Conservation (phyloP, 2,888 invertebrate species). For the Drosophila maculinotata region DNA sequence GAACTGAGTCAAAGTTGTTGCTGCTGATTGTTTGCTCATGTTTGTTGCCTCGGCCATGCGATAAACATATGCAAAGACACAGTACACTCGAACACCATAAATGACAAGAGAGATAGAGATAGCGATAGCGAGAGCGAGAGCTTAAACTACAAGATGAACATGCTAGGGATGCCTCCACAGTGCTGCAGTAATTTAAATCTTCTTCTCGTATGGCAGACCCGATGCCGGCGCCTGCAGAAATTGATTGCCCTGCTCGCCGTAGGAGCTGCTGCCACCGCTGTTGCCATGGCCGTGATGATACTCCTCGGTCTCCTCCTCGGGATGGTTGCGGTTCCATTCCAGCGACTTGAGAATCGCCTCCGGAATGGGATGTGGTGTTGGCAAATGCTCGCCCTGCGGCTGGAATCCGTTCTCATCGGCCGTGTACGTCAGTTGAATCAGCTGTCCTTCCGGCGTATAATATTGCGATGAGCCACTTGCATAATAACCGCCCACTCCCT, state of each 20-base stretch:
- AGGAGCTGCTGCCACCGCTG: conserved; percentile 15
- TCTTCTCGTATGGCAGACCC: conserved; percentile 67
- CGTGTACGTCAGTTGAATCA: conserved; percentile 84
- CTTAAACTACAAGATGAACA: conserved; percentile 59
- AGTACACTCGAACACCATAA: conserved; percentile 39
- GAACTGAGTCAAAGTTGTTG: conserved; percentile 39
- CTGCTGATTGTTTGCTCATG: conserved; percentile 51
- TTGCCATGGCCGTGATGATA: conserved; percentile 29
- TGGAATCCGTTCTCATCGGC: conserved; percentile 87
- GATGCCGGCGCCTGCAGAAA: conserved; percentile 56
- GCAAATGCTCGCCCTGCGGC: conserved; percentile 84
- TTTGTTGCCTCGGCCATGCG: conserved; percentile 61
- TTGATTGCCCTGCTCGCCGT: conserved; percentile 52
- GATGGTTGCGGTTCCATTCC: conserved; percentile 77
- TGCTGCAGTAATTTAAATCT: conserved; percentile 56
- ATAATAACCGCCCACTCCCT: conserved; percentile 86
- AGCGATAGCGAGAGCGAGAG: conserved; percentile 21
- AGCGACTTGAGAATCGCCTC: conserved; percentile 76
- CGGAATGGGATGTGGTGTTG: conserved; percentile 82
- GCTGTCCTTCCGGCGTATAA: conserved; percentile 86
- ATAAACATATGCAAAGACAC: conserved; percentile 49
- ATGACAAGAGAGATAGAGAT: conserved; percentile 20
- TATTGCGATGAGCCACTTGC: conserved; percentile 86
- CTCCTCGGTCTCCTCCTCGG: conserved; percentile 70
- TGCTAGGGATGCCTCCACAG: conserved; percentile 15